These are phyloP conservation scores for Bradypodion ventrale DNA, from an alignment of 2,797 vertebrate species.

Conservation along the genomic window DNA sequence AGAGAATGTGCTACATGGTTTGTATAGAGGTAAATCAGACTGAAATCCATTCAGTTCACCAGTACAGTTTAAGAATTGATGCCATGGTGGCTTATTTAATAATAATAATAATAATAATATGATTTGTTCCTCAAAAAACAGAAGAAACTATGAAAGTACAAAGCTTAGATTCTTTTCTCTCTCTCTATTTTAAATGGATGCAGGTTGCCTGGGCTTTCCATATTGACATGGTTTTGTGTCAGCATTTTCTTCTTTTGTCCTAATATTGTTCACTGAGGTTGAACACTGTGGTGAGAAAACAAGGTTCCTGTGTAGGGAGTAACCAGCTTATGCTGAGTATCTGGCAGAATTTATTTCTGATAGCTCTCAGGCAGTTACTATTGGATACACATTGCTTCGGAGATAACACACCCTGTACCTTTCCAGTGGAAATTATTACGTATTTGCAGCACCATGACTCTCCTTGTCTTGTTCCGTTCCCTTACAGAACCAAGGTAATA, in stretches of 20 bases:
- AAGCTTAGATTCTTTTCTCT: conserved; percentile 28
- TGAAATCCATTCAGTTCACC: conserved; percentile 34
- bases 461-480: conserved; percentile 38
- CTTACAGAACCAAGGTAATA: conserved; percentile 56
- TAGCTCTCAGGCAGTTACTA: conserved; percentile 51
- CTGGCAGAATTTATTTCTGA: conserved; percentile 50
- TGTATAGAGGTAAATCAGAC: conserved; percentile 44
- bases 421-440: conserved; percentile 30
- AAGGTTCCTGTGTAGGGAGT: conserved; percentile 59
- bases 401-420: conserved; percentile 44
- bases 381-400: conserved; percentile 65
- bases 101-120: conserved; percentile 1
- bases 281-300: conserved; percentile 47
- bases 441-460: conserved; percentile 43
- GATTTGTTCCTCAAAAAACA: conserved; percentile 56
- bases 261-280: conserved; percentile 68
- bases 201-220: neutral
- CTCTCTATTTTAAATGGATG: neutral
- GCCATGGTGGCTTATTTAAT: conserved; percentile 7
- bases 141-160: conserved; percentile 11
- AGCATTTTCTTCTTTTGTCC: conserved; percentile 53
- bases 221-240: neutral
- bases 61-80: conserved; percentile 16
- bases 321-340: conserved; percentile 66
- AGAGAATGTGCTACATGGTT: conserved; percentile 41